These are phyloP conservation scores for Acromyrmex charruanus DNA, from an alignment of 1,140 invertebrate species.

Conservation along the genomic window DNA sequence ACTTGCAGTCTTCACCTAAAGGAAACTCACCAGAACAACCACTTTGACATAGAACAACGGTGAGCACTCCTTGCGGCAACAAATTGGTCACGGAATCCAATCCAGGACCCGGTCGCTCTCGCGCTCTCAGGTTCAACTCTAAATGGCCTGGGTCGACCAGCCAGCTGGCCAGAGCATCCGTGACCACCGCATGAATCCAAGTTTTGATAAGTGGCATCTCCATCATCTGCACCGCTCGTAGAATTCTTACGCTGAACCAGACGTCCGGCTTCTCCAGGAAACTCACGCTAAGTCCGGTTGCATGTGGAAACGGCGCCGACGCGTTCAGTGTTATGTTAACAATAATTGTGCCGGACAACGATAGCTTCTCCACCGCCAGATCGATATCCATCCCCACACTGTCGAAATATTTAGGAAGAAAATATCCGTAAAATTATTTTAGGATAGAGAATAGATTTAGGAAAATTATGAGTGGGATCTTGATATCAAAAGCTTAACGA, in stretches of 20 bases:
- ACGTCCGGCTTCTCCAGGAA: constrained; percentile 88
- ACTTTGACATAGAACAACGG: constrained; percentile 81
- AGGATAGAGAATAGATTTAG: neutral
- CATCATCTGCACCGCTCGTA: constrained; percentile 87
- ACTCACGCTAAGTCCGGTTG: constrained; percentile 85
- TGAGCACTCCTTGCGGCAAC: constrained; percentile 86
- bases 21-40: constrained; percentile 68
- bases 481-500: neutral
- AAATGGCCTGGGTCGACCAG: constrained; percentile 87
- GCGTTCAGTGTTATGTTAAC: constrained; percentile 85
- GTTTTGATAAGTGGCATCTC: constrained; percentile 88
- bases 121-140: constrained; percentile 85
- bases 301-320: constrained; percentile 87
- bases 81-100: constrained; percentile 75
- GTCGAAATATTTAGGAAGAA: neutral
- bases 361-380: constrained; percentile 86
- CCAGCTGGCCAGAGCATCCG: constrained; percentile 87
- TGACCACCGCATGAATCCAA: constrained; percentile 88
- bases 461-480: neutral
- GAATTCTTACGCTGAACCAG: constrained; percentile 87
- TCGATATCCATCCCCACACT: constrained; percentile 86
- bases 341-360: constrained; percentile 85
- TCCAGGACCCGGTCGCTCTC: constrained; percentile 83
- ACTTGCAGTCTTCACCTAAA: neutral
- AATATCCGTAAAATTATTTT: neutral